A percentile compares a stretch with the other conserved stretches of the same genome.
phyloP scores from a whole-genome alignment of 1,140 invertebrate genomes.

The Kradibia gibbosae region DNA sequence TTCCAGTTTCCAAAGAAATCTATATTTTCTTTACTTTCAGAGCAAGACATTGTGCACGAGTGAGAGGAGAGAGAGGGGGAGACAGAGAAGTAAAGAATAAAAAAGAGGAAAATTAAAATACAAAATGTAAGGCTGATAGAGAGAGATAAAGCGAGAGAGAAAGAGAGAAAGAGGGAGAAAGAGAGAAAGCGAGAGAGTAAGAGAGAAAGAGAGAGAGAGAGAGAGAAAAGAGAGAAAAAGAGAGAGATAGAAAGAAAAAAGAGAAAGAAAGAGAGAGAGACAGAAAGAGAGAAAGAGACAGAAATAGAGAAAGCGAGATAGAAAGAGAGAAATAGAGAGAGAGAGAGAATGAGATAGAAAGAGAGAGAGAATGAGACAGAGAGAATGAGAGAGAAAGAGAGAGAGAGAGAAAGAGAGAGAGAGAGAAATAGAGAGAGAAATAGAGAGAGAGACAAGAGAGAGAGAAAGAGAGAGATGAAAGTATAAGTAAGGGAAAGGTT shows the following conservation, averaged over 20 bases:
- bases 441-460: not conserved
- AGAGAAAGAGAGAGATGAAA: not conserved
- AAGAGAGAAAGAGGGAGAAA: not conserved
- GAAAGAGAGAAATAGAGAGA: not conserved
- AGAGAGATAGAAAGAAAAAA: no score
- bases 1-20: not conserved
- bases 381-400: no score
- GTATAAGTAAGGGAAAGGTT: conserved; percentile 9
- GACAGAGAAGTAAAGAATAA: not conserved
- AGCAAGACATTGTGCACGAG: no score
- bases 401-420: no score
- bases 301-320: not conserved
- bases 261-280: not conserved
- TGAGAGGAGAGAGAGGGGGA: not conserved
- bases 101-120: no score
- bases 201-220: not conserved
- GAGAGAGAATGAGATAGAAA: no score
- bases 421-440: not conserved
- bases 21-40: conserved; percentile 20
- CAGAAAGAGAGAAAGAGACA: not conserved
- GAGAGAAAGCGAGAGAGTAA: not conserved
- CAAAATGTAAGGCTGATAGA: not conserved
- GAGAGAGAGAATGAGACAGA: no score
- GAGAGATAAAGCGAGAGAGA: not conserved
- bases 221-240: not conserved